A percentile compares a stretch with the other conserved stretches of the same genome.
phyloP scores from a whole-genome alignment of 2,797 vertebrate species.

The Erethizon dorsatum region DNA sequence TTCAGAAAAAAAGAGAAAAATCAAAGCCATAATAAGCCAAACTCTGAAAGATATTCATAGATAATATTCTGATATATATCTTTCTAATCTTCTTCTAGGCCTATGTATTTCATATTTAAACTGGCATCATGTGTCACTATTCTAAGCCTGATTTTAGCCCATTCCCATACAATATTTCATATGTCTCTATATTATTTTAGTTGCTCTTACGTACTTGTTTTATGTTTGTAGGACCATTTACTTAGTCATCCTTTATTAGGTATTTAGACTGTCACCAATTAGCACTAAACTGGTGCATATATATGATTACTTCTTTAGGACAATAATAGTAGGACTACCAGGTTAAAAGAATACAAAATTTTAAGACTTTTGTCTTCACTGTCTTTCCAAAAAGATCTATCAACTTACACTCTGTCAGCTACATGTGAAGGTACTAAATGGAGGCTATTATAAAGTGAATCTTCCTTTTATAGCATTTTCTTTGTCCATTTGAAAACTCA shows the following conservation, averaged over 20 bases:
- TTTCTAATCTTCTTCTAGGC: background rate
- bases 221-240: background rate
- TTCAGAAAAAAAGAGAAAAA: conserved; percentile 27
- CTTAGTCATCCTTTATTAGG: background rate
- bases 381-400: background rate
- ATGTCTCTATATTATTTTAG: background rate
- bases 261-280: conserved; percentile 24
- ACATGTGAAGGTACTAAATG: background rate
- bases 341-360: background rate
- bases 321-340: background rate
- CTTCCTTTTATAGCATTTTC: background rate
- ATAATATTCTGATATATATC: background rate
- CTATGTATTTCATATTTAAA: background rate
- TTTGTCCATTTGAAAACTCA: conserved; percentile 38
- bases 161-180: background rate
- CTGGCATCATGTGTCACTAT: background rate
- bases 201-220: background rate
- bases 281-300: background rate
- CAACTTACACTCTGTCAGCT: background rate
- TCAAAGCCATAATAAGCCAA: background rate
- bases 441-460: background rate
- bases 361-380: conserved; percentile 19
- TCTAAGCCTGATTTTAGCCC: conserved; percentile 29
- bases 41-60: conserved; percentile 17
- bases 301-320: conserved; percentile 35